Conservation (phyloP, 1,140 invertebrate genomes). For the Glomeris maerens region DNA sequence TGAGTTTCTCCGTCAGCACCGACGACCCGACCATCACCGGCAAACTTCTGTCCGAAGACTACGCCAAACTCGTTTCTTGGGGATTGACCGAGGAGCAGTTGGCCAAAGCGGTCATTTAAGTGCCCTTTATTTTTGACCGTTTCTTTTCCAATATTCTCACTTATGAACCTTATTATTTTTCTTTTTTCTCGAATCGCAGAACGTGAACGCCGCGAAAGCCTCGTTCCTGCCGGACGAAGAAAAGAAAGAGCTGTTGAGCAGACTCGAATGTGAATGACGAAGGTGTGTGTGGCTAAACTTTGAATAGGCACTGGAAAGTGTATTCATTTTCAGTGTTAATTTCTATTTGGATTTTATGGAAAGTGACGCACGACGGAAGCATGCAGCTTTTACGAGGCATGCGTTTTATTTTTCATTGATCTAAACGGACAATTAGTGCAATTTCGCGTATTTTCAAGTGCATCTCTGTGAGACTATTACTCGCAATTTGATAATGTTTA, state of each 20-base stretch:
- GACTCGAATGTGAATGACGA: too few relatives aligned
- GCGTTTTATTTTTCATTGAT: too few relatives aligned
- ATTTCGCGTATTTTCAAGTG: too few relatives aligned
- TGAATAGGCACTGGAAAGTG: too few relatives aligned
- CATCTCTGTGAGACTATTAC: too few relatives aligned
- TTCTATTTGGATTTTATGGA: too few relatives aligned
- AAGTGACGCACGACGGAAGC: too few relatives aligned
- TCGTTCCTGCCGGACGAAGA: conserved; percentile 35
- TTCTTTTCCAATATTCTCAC: conserved; percentile 2
- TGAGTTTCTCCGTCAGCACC: conserved; percentile 44
- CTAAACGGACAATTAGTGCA: too few relatives aligned
- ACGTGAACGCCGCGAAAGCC: conserved; percentile 36
- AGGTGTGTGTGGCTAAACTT: too few relatives aligned
- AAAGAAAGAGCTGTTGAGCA: conserved; percentile 31
- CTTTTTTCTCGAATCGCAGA: conserved; percentile 32
- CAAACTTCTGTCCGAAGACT: conserved; percentile 36
- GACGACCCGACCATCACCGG: conserved; percentile 44
- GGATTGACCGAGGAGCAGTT: conserved; percentile 38
- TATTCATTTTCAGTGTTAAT: too few relatives aligned
- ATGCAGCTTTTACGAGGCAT: too few relatives aligned
- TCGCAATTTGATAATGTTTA: too few relatives aligned
- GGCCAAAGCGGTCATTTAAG: conserved; percentile 33
- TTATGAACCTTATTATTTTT: conserved; percentile 12
- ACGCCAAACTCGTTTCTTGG: conserved; percentile 31
- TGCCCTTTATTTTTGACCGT: conserved; percentile 6